Conservation (phyloP, 2,888 invertebrate genomes). For the Pharmacophagus antenor region DNA sequence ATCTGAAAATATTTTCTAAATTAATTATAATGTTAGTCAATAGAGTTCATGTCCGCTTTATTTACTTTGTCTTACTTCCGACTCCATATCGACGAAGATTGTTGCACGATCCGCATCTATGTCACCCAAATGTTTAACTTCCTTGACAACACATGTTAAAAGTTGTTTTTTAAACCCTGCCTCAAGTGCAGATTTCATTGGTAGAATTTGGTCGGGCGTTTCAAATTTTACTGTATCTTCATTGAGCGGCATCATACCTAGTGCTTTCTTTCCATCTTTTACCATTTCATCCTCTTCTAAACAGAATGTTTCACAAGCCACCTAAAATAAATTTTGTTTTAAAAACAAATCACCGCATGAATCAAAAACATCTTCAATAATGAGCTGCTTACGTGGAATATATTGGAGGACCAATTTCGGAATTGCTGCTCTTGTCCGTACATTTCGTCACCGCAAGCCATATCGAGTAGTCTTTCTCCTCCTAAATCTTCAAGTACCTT, state of each 20-base stretch:
- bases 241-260: constrained; percentile 86
- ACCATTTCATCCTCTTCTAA: constrained; percentile 93
- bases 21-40: not conserved
- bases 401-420: constrained; percentile 92
- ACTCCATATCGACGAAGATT: constrained; percentile 81
- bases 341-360: not conserved
- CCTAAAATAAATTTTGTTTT: constrained; percentile 67
- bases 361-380: not conserved
- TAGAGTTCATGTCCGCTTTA: not conserved
- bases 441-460: constrained; percentile 95
- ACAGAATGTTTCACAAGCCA: constrained; percentile 95
- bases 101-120: constrained; percentile 77
- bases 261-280: constrained; percentile 88
- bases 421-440: constrained; percentile 97
- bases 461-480: constrained; percentile 90
- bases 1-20: constrained; percentile 44
- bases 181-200: constrained; percentile 57
- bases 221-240: constrained; percentile 87
- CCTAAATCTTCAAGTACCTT: constrained; percentile 93
- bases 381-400: constrained; percentile 85
- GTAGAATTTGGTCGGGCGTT: constrained; percentile 62
- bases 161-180: constrained; percentile 63
- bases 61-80: constrained; percentile 51
- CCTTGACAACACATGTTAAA: constrained; percentile 75
- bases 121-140: constrained; percentile 81